Evolutionary conservation across 2,113 vertebrate species (phyloP).

Genomic region (Lophochroa leadbeateri): DNA sequence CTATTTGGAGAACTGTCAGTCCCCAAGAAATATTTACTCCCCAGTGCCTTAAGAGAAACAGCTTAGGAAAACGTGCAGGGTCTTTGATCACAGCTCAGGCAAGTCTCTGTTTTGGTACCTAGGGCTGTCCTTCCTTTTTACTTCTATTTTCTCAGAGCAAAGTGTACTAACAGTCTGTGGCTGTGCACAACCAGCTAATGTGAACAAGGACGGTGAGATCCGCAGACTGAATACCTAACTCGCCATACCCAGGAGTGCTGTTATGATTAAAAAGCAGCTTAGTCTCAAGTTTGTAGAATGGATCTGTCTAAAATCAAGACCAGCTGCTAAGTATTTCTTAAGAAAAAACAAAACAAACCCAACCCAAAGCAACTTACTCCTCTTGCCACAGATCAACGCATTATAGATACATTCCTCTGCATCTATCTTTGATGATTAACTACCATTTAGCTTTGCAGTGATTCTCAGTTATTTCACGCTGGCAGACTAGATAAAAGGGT

Average conservation of each 20-base stretch:
- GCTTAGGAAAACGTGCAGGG: neutral
- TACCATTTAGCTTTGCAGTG: neutral
- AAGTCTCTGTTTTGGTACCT: neutral
- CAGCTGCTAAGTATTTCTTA: neutral
- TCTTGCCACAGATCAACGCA: neutral
- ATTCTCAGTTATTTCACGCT: neutral
- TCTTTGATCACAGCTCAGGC: neutral
- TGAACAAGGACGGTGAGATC: neutral
- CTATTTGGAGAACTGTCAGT: neutral
- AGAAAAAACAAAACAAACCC: neutral
- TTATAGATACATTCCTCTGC: neutral
- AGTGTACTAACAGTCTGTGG: neutral
- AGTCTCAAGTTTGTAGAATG: neutral
- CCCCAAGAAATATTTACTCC: neutral
- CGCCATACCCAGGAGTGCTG: fast-evolving
- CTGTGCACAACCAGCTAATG: neutral
- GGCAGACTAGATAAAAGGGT: neutral
- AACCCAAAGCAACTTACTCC: neutral
- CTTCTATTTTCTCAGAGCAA: neutral
- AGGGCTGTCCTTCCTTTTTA: neutral
- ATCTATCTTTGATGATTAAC: conserved; percentile 19
- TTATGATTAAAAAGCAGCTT: neutral
- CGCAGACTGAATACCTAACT: neutral
- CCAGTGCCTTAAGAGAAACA: neutral
- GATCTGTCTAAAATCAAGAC: neutral